Evolutionary conservation across 1,140 invertebrate species (phyloP).

Genomic region (Drosophila pectinifera): DNA sequence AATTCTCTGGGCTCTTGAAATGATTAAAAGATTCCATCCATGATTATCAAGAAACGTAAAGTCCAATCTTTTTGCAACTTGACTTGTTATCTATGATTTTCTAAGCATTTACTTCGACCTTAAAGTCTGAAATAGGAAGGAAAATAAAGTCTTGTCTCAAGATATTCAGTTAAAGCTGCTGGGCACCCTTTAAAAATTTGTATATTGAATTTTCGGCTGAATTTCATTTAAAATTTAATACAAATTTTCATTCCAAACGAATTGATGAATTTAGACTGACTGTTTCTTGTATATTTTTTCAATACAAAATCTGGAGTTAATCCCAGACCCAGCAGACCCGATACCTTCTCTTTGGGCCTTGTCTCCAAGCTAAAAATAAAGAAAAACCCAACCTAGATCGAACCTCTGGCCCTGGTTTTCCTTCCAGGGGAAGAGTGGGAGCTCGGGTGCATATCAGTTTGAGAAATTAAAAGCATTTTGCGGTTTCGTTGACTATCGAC

Average conservation of each 20-base stretch:
- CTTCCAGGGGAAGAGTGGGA: conserved; percentile 3
- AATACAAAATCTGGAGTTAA: no score
- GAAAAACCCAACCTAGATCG: conserved; percentile 4
- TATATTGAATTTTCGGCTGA: no score
- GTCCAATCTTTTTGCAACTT: not conserved
- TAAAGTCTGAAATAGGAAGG: not conserved
- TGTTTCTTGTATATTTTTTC: no score
- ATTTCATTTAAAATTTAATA: not conserved
- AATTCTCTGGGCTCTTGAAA: not conserved
- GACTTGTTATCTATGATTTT: not conserved
- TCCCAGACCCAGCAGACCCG: no score
- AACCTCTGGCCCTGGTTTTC: conserved; percentile 21
- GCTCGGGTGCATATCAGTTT: conserved; percentile 76
- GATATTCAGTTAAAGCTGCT: not conserved
- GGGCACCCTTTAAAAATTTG: not conserved
- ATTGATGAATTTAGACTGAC: no score
- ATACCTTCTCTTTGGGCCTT: not conserved
- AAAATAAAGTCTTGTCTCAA: not conserved
- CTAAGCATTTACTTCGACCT: not conserved
- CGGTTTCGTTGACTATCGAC: conserved; percentile 75
- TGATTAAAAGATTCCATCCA: not conserved
- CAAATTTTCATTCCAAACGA: not conserved
- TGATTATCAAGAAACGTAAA: not conserved
- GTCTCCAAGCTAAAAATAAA: not conserved
- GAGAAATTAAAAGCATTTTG: conserved; percentile 84